Evolutionary conservation across 2,113 vertebrate genomes (phyloP), one percentile per base, ranked within the genome.

Genomic region (Melanostigma gelatinosum): DNA sequence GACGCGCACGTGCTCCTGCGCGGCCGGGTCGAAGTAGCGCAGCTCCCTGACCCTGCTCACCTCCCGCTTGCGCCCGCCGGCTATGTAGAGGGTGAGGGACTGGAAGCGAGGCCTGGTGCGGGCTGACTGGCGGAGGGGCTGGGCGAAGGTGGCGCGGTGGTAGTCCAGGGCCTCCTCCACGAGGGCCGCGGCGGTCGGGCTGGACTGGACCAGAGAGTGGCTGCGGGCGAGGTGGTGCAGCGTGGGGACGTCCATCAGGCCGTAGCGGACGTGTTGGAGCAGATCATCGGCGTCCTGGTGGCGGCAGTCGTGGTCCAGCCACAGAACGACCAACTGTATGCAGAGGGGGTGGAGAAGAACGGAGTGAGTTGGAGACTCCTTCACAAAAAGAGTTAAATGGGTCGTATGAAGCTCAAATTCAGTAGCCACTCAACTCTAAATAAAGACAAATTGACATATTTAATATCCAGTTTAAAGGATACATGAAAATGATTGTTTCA

Each of bases 131-230:
- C 95, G 96, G 11, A 99, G 94, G 0, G 98, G 98, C 94, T 99
- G 97, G 55, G 96, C 95, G 18, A 97, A 99, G 92, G 96, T 83
- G 85, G 95, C 94, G 58, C 94, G 95, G 91, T 99, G 97, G 91
- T 99, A 99, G 42, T 97, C 96, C 94, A 99, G 92, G 42, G 98
- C 98, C 93, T 99, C 97, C 0, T 97, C 95, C 85, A 99, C 92
- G 1, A 99, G 96, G 4, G 96, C 94, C 0, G 96, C 96, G 0
- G 96, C 96, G 0, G 95, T 94, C 75, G 97, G 96, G 46, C 96
- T 97, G 24, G 96, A 96, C 87, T 96, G 96, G 68, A 98, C 96
- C 12, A 97, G 93, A 5, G 97, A 96, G 63, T 97, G 96, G 88
- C 95, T 95, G 2, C 95, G 92, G 60, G 97, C 95, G 2, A 97